Base-by-base conservation (phyloP, 2,113 vertebrate genomes). In the Natator depressus region DNA sequence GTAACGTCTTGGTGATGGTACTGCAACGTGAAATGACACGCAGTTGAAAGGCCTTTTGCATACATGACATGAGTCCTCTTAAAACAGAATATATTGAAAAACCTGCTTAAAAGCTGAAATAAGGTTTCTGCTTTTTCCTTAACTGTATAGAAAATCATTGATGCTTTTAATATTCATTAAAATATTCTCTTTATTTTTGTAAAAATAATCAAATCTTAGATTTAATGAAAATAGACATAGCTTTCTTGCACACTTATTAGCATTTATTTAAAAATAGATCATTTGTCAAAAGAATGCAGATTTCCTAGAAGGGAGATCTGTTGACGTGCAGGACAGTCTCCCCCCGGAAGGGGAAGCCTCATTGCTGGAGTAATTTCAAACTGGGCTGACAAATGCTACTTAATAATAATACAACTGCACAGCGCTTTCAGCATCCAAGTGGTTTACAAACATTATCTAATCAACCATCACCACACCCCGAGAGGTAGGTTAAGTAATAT, bases 381-480 rank as follows among this genome's bases (percentile, higher is more conserved):
- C 0, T 0, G 0, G 1, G 50, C 51, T 9, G 51, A 35, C n/a
- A 55, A 25, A 38, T 13, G 31, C 11, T 54, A 35, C 35, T 24
- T 20, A 35, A 51, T 38, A 24, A 53, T 3, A 1, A 1, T 29
- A 72, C 65, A 72, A 22, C 5, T 0, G 42, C 0, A 1, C 0
- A 53, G 31, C 42, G 1, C 6, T 10, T 20, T 31, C 53, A 5
- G 47, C 1, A 1, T 0, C 9, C 5, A 0, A 1, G 24, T 25
- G 42, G 38, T 62, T 46, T 12, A 46, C 75, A 46, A 47, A 46
- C 38, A 76, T 46, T 29, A 13, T 20, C 42, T 83, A 38, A 46
- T 24, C 55, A 16, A 6, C 42, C 14, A 2, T 54, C 22, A 14
- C 81, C 54, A 38, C 24, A 29, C 38, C 8, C 8, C 8, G 6